Conservation (phyloP, 1,140 invertebrate species). For the Cherax quadricarinatus region DNA sequence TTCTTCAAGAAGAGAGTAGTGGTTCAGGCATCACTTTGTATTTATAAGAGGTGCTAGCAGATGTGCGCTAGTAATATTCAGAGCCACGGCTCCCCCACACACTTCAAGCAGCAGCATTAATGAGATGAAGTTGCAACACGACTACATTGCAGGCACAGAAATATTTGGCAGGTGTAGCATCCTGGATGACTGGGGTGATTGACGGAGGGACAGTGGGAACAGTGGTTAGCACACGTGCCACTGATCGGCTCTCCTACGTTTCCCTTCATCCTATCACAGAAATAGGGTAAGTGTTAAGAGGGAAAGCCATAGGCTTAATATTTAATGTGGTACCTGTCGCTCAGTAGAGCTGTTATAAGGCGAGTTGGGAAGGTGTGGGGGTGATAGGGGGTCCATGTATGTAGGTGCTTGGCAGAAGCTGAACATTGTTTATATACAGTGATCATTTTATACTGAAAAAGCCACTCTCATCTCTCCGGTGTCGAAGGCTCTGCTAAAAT, state of each 20-base stretch:
- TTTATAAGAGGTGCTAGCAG: no score
- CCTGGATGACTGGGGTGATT: background rate
- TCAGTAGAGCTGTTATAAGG: background rate
- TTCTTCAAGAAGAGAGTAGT: no score
- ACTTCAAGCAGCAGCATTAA: background rate
- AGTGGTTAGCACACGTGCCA: background rate
- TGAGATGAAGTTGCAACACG: background rate
- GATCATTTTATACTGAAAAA: no score
- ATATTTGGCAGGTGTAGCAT: background rate
- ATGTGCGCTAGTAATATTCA: background rate
- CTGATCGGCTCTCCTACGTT: background rate
- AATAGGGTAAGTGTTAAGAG: background rate
- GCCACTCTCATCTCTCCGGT: no score
- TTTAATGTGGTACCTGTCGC: background rate
- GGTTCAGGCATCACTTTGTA: no score
- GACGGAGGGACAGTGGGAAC: background rate
- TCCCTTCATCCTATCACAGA: background rate
- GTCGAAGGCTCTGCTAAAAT: no score
- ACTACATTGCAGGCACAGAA: background rate
- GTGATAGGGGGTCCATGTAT: no score
- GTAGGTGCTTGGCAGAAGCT: no score
- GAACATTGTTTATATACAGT: no score
- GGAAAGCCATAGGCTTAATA: background rate
- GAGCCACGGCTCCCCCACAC: background rate
- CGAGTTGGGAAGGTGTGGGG: no score